Base-by-base conservation (phyloP, 2,797 vertebrate species). In the Sebastes iracundus region DNA sequence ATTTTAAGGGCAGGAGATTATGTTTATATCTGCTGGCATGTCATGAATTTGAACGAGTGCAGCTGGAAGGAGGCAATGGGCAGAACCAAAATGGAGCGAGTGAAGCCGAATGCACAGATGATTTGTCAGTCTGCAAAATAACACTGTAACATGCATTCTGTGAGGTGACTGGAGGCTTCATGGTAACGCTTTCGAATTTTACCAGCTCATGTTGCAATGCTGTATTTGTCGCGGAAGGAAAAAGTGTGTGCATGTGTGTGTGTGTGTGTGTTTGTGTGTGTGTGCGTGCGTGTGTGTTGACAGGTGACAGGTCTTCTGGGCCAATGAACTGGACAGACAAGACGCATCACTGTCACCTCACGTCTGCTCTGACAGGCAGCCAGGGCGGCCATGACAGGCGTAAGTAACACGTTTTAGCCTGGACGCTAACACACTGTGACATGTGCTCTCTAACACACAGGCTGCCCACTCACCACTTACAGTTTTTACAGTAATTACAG, bases 261-360 rank as follows among this genome's bases (percentile, higher is more conserved):
- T 28, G 60, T 67, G 69, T 66, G 56, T 72, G 49, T 42, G 59
- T 76, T 46, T 56, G 67, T 68, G 42, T 64, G 46, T 64, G 59
- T 60, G 56, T 62, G 56, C 38, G 53, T 49, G 33, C 56, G 28
- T 23, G 56, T 30, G 74, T 72, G 75, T 74, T 85, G 90, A 84
- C 93, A 94, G 92, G 92, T 93, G 93, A 92, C 87, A 91, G 77
- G 85, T 92, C 92, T 95, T 94, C 93, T 90, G 90, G 90, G 87
- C 90, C 92, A 91, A 75, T 83, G 89, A 93, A 83, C 89, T 75
- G 85, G 85, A 91, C 92, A 90, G 90, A 89, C 93, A 90, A 77
- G 85, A 84, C 79, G 28, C 93, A 93, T 95, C 94, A 94, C 92
- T 94, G 93, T 95, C 94, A 93, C 86, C 90, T 90, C 86, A 86